Evolutionary conservation across 2,888 invertebrate species (phyloP), one percentile per base, ranked within the genome.

Genomic region (Amitus sp.): DNA sequence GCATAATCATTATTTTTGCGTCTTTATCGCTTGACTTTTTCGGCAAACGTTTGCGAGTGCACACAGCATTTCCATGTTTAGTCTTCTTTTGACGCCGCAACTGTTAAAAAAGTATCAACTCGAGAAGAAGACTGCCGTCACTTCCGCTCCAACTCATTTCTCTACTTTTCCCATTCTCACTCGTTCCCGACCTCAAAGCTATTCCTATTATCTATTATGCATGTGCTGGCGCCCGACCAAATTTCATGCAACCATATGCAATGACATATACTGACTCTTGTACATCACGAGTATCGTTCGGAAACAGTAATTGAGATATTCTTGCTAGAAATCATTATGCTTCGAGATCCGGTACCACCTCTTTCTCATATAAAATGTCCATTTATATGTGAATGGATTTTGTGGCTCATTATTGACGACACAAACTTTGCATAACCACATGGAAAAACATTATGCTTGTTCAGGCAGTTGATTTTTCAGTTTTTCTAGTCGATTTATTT

Each of bases 141-240:
- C 54, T 60, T 47, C 60, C 54, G 57, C 57, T 61, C 60, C 53
- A 61, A 54, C 52, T 58, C 54, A 45, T 64, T 64, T 47, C 50
- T 37, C 57, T 52, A 64, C 57, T 50, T 54, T 50, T 56, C 45
- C 47, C 37, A 47, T 59, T 23, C 7, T 30, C n/a, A 7, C 30
- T 30, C 70, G 67, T 68, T 66, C 65, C 66, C 69, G 69, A 77
- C 74, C 78, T 75, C 78, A 74, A 77, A 77, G 73, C 75, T 72
- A 70, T 72, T 75, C 75, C 78, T 78, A 77, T 78, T 78, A 69
- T 30, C 30, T 30, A 30, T 30, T 30, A 72, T 74, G 73, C 73
- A 72, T 56, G 46, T 62, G 71, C 75, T 78, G 78, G 77, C 78
- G 73, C 68, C 63, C 69, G 72, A 78, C 78, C 78, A 78, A 78